Percentiles rank a stretch among this genome's conserved stretches.
phyloP scores from a whole-genome alignment of 2,113 vertebrate species.

The Psilopsiagon aurifrons region DNA sequence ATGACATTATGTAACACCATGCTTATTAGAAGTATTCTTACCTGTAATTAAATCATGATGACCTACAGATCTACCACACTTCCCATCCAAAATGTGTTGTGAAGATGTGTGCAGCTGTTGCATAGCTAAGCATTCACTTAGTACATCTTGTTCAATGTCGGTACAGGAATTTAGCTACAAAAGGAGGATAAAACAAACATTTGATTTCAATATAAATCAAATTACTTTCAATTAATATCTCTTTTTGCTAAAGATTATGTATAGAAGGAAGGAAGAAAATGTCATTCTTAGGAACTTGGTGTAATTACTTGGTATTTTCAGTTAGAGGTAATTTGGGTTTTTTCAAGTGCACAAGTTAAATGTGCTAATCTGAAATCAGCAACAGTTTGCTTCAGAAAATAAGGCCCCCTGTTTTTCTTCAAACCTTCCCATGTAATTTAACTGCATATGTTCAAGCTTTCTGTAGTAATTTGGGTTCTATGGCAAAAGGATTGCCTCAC shows the following conservation, averaged over 20 bases:
- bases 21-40: slow-evolving; percentile 50
- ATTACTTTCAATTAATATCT: background rate
- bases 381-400: slow-evolving; percentile 27
- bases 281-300: background rate
- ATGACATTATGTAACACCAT: background rate
- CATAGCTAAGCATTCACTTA: slow-evolving; percentile 88
- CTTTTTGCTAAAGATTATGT: background rate
- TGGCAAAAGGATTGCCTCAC: slow-evolving; percentile 32
- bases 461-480: background rate
- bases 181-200: slow-evolving; percentile 61
- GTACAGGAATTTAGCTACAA: slow-evolving; percentile 84
- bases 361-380: background rate
- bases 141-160: slow-evolving; percentile 85
- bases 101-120: slow-evolving; percentile 86
- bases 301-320: slow-evolving; percentile 11
- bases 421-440: background rate
- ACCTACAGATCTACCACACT: slow-evolving; percentile 79
- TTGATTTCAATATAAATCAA: slow-evolving; percentile 48
- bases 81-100: slow-evolving; percentile 85
- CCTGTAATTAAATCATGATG: slow-evolving; percentile 90
- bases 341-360: background rate
- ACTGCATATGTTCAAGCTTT: background rate
- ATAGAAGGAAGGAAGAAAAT: slow-evolving; percentile 17
- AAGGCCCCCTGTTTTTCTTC: slow-evolving; percentile 1
- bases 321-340: slow-evolving; percentile 15